Evolutionary conservation across 2,888 invertebrate species (phyloP), one percentile per base, ranked within the genome.

Genomic region (Apamea monoglypha): DNA sequence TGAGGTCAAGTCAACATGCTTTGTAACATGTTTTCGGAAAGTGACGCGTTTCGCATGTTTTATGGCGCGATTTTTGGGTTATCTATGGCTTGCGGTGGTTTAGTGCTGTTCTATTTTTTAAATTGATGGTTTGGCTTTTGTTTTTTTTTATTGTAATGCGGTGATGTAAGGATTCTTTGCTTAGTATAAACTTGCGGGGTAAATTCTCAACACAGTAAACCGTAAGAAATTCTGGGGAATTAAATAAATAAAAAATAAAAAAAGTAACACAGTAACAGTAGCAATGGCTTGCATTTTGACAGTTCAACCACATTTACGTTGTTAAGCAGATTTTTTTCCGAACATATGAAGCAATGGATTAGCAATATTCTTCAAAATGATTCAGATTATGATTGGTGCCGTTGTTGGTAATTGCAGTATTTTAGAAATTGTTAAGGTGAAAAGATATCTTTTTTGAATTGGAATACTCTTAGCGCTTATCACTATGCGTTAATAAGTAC

Each of bases 1-100:
- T 84, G 89, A 91, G 91, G 90, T 90, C 91, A 87, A 90, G 92
- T 91, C 91, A 91, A 91, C 92, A 91, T 86, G 90, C 88, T 85
- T 88, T 86, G 87, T 83, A 78, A 84, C 82, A 81, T 86, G 85
- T 81, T 86, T 89, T 88, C 80, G 83, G 82, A 77, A 83, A 78
- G 78, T 84, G 87, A 87, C 84, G 87, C 87, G 87, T 80, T 84
- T 85, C 87, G 84, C 84, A 80, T 87, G 84, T 87, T 87, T 77
- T 87, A 87, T 84, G 76, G 70, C 73, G 84, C 64, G 74, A 77
- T 74, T 85, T 85, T 85, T 77, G 56, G 84, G 74, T 80, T 75
- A 77, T 87, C 74, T 77, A 40, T 78, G 56, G 47, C 64, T 66
- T 73, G 71, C 59, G 61, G 67, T 29, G 66, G 76, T 59, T 69